Evolutionary conservation across 2,797 vertebrate species (phyloP), one percentile per base, ranked within the genome.

Genomic region (Melanotaenia parkinsoni): DNA sequence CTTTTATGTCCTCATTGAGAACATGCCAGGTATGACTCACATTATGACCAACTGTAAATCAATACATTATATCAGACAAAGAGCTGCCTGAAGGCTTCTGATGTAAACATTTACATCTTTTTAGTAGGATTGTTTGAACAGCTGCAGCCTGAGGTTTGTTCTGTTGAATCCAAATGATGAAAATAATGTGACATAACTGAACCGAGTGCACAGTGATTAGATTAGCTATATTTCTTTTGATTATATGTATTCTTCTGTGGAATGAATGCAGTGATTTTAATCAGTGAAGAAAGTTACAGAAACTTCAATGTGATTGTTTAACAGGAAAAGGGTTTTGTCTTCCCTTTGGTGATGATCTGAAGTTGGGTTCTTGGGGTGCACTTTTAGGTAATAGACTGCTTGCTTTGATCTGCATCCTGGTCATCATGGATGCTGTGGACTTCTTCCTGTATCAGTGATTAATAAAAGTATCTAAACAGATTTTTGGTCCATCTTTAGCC

Each of bases 11-110:
- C 0, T 22, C 1, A 1, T 18, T 0, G 18, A 70, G 77, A 61
- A 74, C 65, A 74, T 11, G 40, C 47, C 37, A 51, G 53, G 16
- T 18, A 50, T 79, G 72, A 83, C 22, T 88, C 71, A 65, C 28
- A 24, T 70, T 47, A 38, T 58, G 47, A 65, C n/a, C 56, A 56
- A n/a, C 16, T 20, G 28, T 51, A 65, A 67, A 66, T 72, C 32
- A 18, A 57, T 45, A 54, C 35, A 13, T 76, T 62, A 74, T 2
- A 22, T 68, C 59, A 63, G 32, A 64, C 32, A 62, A 73, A 71
- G 33, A 0, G 26, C 6, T 0, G 4, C 38, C 58, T 26, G 63
- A 65, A 56, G 74, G 51, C 30, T 74, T 47, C 20, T 0, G 18
- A 59, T 45, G 11, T 61, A 60, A 58, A 67, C 26, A 30, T 57